Evolutionary conservation across 2,113 vertebrate genomes (phyloP), one percentile per base, ranked within the genome.

Genomic region (Brienomyrus brachyistius): DNA sequence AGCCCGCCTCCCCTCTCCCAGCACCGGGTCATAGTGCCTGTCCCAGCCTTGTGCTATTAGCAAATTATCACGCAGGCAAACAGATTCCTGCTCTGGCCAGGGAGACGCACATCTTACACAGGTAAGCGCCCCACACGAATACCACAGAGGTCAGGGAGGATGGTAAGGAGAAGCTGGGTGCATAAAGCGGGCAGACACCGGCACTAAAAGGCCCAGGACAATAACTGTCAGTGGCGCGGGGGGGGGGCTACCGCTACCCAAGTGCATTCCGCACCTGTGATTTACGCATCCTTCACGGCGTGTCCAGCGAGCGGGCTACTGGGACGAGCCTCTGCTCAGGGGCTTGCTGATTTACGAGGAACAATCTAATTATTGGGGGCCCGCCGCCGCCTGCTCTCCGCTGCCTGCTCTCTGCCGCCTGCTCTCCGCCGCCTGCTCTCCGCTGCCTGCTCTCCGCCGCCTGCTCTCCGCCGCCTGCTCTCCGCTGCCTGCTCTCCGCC

Each of bases 351-450:
- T 90, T 90, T 90, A 90, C 84, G 56, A 56, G 84, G 90, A 88
- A 88, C 87, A 90, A 90, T 90, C 90, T 84, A 90, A 90, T 90
- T 90, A 88, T 88, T 90, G 88, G 87, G 88, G 82, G 77, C 84
- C 87, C 51, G 35, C 35, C 35, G 35, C 35, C n/a, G n/a, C n/a
- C n/a, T n/a, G n/a, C n/a, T n/a, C n/a, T n/a, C n/a, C 6, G 10
- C 23, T 31, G 74, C 77, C 80, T 40, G 87, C 54, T 17, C 27
- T 23, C 51, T 3, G 19, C 23, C 56, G 74, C 77, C 80, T 40
- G 87, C 54, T 17, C 27, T 23, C 51, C 1, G 4, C 40, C n/a
- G n/a, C n/a, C n/a, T n/a, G n/a, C n/a, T n/a, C n/a, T n/a, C n/a
- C 6, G 10, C 23, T 31, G 74, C 77, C 80, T 40, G 87, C 54